Percentiles rank a stretch among this genome's conserved stretches.
phyloP scores from a whole-genome alignment of 2,888 invertebrate species.

The Polydrusus pterygomalis region DNA sequence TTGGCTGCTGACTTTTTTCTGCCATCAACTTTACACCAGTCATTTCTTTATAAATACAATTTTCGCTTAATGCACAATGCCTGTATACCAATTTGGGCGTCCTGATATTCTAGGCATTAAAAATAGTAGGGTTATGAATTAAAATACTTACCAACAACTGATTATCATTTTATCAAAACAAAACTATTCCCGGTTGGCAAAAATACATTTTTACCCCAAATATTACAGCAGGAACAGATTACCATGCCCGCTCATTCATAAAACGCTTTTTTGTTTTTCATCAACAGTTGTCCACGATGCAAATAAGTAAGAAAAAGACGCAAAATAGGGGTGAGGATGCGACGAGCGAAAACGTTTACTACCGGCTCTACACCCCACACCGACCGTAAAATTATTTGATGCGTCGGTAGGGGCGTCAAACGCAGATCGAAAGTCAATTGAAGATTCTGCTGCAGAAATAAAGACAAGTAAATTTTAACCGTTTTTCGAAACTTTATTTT shows the following conservation, averaged over 20 bases:
- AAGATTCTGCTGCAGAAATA: background rate
- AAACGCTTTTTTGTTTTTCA: constrained; percentile 19
- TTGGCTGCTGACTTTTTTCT: too few species aligned
- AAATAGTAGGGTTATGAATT: too few species aligned
- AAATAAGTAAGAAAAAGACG: constrained; percentile 15
- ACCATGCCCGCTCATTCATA: constrained; percentile 16
- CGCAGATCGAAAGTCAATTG: constrained; percentile 23
- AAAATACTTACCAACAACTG: too few species aligned
- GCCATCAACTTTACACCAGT: too few species aligned
- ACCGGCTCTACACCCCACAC: constrained; percentile 21
- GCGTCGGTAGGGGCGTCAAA: constrained; percentile 12
- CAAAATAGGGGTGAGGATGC: constrained; percentile 7
- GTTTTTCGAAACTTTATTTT: background rate
- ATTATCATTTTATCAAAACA: too few species aligned
- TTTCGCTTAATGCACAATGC: too few species aligned
- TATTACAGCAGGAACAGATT: constrained; percentile 11
- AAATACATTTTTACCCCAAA: background rate
- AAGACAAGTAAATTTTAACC: constrained; percentile 9
- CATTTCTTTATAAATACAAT: too few species aligned
- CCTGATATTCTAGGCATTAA: too few species aligned
- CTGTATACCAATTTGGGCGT: too few species aligned
- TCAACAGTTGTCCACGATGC: constrained; percentile 12
- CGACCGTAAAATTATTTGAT: constrained; percentile 17
- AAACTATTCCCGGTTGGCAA: too few species aligned
- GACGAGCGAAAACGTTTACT: constrained; percentile 15